These are phyloP conservation scores for Spodoptera exigua DNA, from an alignment of 2,888 invertebrate genomes.

Conservation along the genomic window DNA sequence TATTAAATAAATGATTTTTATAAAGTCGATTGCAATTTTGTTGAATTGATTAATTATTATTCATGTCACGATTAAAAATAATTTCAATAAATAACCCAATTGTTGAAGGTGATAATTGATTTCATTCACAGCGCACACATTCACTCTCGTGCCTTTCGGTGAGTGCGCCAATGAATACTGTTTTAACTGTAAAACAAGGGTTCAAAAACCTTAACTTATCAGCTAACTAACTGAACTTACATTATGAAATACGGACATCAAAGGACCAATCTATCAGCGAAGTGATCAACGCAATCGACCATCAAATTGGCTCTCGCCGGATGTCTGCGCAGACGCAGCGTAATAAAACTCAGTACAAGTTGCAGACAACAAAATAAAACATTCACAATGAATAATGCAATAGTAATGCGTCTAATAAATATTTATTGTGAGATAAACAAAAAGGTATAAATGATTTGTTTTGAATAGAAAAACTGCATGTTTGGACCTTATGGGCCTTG, in stretches of 20 bases:
- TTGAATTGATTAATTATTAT: too few relatives aligned
- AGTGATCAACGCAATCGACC: conserved; percentile 73
- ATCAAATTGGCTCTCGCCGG: conserved; percentile 78
- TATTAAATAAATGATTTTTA: too few relatives aligned
- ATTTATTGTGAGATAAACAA: conserved; percentile 22
- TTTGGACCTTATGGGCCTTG: too few relatives aligned
- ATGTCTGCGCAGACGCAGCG: conserved; percentile 68
- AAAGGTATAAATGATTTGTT: too few relatives aligned
- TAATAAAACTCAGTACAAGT: conserved; percentile 41
- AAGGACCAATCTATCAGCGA: conserved; percentile 63
- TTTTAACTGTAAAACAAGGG: conserved; percentile 1
- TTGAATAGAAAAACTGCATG: too few relatives aligned
- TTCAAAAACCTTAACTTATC: conserved; percentile 37
- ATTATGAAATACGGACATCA: conserved; percentile 64
- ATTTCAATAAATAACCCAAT: too few relatives aligned
- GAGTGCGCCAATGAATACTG: not conserved
- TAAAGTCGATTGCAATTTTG: too few relatives aligned
- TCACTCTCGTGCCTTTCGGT: too few relatives aligned
- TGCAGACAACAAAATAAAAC: conserved; percentile 50
- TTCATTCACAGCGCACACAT: too few relatives aligned
- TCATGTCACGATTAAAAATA: too few relatives aligned
- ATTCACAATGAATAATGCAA: conserved; percentile 48
- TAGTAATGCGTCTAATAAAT: conserved; percentile 34
- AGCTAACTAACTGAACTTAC: conserved; percentile 24
- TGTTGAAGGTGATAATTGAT: too few relatives aligned